phyloP scores from a whole-genome alignment of 2,113 vertebrate species.

The Zootoca vivipara region DNA sequence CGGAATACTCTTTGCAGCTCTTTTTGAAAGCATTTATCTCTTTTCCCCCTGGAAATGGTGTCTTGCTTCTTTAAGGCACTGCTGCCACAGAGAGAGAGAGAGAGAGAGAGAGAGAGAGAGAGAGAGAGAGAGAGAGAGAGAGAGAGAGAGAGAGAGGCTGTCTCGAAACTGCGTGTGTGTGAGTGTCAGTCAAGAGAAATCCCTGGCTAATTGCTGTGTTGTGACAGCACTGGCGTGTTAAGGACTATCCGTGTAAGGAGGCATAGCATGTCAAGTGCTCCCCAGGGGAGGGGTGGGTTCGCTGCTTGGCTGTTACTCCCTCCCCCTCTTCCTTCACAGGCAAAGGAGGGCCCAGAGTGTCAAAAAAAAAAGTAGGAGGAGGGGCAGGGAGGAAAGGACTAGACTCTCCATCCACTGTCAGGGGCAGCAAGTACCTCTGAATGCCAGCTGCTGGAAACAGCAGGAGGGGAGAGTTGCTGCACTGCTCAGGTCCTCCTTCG shows the following conservation, averaged over 20 bases:
- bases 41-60: not conserved
- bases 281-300: not conserved
- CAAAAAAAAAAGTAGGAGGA: not conserved
- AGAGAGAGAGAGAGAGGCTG: too few species aligned
- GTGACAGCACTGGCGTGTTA: constrained; percentile 23
- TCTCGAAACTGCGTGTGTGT: not conserved
- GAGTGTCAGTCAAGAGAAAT: constrained; percentile 2
- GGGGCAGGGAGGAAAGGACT: not conserved
- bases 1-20: not conserved
- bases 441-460: too few species aligned
- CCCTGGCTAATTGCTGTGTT: constrained; percentile 11
- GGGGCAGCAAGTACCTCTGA: too few species aligned
- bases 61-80: not conserved
- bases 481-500: too few species aligned
- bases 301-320: not conserved
- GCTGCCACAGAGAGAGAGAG: not conserved
- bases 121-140: too few species aligned
- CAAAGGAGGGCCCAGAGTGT: too few species aligned
- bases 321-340: not conserved
- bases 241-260: not conserved
- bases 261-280: constrained; percentile 8
- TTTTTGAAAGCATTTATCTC: constrained; percentile 1
- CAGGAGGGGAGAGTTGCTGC: too few species aligned
- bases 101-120: too few species aligned
- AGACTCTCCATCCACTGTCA: too few species aligned